Base-by-base conservation (phyloP, 2,797 vertebrate species). In the Artibeus lituratus region DNA sequence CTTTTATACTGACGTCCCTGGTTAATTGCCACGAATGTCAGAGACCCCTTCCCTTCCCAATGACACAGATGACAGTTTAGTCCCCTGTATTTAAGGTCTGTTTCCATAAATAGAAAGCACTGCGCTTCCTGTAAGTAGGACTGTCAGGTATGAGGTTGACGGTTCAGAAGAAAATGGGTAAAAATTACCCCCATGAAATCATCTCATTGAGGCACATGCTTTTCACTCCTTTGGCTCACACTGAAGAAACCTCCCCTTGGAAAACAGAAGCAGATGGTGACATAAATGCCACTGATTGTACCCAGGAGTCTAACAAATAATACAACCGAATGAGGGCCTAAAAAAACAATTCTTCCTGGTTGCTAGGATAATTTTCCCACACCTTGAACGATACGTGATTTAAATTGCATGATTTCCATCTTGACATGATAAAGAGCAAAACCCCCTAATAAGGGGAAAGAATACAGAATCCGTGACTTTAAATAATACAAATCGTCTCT, bases 401-500 rank as follows among this genome's bases (percentile, higher is more conserved):
- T 94, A 37, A 96, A 55, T 24, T 80, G 44, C 14, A 32, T 77
- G 72, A 88, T 93, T 87, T 87, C 21, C 62, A 91, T 32, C 44
- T 81, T 96, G 80, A 91, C 73, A 89, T 67, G 59, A 65, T 57
- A 92, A 47, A 55, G 21, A 32, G 11, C 22, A 59, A 95, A 89
- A 67, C 4, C 91, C 1, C 32, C 44, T 81, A 72, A 51, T 51
- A 86, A 89, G 6, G 26, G 26, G 70, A 82, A 76, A 53, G 15
- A 62, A 86, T 49, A 87, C 26, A 53, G 15, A 62, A 86, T 55
- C 85, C 26, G 69, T 32, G 62, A 51, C 57, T 86, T 95, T 55
- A 90, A 81, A 69, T 93, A 29, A 93, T 12, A 90, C 32, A 89
- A 83, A 86, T 78, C 39, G 55, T 86, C 74, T 88, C 77, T 76